Evolutionary conservation across 2,113 vertebrate species (phyloP).

Genomic region (Protomyctophum bolini): DNA sequence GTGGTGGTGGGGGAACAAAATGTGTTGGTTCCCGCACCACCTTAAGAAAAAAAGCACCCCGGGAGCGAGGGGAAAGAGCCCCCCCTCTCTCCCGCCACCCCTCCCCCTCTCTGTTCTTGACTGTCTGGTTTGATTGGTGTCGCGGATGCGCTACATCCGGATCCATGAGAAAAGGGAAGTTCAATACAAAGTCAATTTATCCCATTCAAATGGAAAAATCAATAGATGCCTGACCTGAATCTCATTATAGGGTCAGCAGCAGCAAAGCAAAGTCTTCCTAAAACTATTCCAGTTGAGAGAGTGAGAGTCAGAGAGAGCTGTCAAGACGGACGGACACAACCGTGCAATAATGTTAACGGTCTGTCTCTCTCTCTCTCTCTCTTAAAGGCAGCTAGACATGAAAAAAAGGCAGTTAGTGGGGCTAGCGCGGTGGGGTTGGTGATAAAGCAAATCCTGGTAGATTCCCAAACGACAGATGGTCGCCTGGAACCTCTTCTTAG

Average conservation of each 20-base stretch:
- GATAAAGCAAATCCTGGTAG: slow-evolving; percentile 39
- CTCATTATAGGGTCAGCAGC: slow-evolving; percentile 45
- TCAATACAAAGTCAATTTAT: slow-evolving; percentile 80
- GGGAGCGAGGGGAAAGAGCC: slow-evolving; percentile 54
- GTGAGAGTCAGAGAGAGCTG: background rate
- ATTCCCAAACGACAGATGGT: slow-evolving; percentile 57
- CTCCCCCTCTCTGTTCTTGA: slow-evolving; percentile 55
- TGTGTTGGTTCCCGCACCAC: slow-evolving; percentile 50
- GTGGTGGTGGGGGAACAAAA: too few species aligned
- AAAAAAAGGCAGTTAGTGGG: slow-evolving; percentile 15
- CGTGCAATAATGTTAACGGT: slow-evolving; percentile 2
- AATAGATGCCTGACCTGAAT: slow-evolving; percentile 66
- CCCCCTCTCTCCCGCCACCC: background rate
- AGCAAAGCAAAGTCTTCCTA: too few species aligned
- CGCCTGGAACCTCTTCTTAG: slow-evolving; percentile 52
- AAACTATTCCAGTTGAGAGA: too few species aligned
- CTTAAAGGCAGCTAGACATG: background rate
- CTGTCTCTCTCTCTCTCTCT: too few species aligned
- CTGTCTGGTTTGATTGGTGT: slow-evolving; percentile 80
- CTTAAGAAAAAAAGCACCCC: slow-evolving; percentile 71
- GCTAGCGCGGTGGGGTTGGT: slow-evolving; percentile 1
- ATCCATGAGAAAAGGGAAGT: slow-evolving; percentile 78
- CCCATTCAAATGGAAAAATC: slow-evolving; percentile 81
- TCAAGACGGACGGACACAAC: slow-evolving; percentile 9
- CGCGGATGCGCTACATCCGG: slow-evolving; percentile 77